Evolutionary conservation across 2,888 invertebrate genomes (phyloP), one percentile per base, ranked within the genome.

Genomic region (Hipparchia sbordonii): DNA sequence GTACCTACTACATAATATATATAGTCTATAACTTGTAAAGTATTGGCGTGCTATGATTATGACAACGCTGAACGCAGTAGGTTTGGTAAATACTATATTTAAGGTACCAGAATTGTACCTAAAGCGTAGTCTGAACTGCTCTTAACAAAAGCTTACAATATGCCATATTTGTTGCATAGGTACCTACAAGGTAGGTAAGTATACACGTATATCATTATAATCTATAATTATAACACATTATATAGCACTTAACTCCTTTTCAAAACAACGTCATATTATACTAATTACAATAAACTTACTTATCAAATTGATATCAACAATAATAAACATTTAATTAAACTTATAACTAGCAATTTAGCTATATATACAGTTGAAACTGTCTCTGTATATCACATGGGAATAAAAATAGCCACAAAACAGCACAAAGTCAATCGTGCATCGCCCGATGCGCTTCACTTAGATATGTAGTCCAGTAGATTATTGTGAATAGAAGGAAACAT

Each of bases 391-490:
- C 12, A 23, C 68, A 57, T 51, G 70, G 73, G 61, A 72, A 73
- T 72, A 61, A 57, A 10, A 33, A 46, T 23, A 61, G 52, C n/a
- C 48, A 10, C 2, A 33, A 65, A 65, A 33, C 13, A 6, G 39
- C 61, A 71, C 57, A 62, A 54, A 70, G 62, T 85, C 82, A 87
- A 80, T 85, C 83, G 77, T 80, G 83, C 81, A 83, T 82, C 75
- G 84, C 86, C 73, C 86, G 85, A 78, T 91, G 85, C 51, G 95
- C 95, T 82, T 95, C 95, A 85, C 91, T 95, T 72, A 95, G 89
- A 84, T 95, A 95, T 72, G 95, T 93, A 77, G 95, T 94, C 95
- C 95, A 95, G 84, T 95, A 95, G 74, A 94, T 93, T 74, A 94
- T 84, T 61, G 95, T 90, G 81, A 95, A 95, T 4, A 95, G 88